Percentiles rank a stretch among this genome's conserved stretches.
phyloP scores from a whole-genome alignment of 2,797 vertebrate species.

The Sus cebifrons region DNA sequence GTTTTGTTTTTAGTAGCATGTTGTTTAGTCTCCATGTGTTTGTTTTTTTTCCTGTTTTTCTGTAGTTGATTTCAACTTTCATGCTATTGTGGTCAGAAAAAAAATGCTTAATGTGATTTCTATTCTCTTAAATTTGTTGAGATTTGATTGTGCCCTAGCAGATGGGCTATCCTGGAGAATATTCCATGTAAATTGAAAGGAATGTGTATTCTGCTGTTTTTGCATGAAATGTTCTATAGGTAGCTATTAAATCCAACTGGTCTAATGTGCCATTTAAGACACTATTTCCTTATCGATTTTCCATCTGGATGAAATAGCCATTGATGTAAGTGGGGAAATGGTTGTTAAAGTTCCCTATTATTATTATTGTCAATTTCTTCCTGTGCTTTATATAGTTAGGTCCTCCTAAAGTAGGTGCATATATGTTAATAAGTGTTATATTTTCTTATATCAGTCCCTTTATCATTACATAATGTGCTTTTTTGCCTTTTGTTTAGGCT shows the following conservation, averaged over 20 bases:
- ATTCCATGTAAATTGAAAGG: not conserved
- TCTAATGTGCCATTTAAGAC: not conserved
- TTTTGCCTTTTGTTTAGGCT: too few species aligned
- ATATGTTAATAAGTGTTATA: too few species aligned
- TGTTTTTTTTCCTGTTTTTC: not conserved
- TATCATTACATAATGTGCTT: too few species aligned
- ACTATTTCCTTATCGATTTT: not conserved
- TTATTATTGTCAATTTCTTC: not conserved
- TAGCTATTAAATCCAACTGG: not conserved
- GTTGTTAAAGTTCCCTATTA: not conserved
- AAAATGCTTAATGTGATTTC: not conserved
- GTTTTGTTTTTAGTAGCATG: not conserved
- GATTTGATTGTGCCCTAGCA: not conserved
- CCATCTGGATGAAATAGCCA: not conserved
- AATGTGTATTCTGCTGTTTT: not conserved
- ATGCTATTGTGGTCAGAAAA: not conserved
- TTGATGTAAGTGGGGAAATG: not conserved
- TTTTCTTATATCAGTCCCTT: too few species aligned
- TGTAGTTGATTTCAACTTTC: not conserved
- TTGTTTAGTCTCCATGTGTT: not conserved
- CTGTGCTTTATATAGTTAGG: too few species aligned
- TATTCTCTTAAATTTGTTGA: not conserved
- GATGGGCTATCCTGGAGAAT: not conserved
- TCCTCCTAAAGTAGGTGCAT: too few species aligned
- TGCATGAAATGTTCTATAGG: not conserved